Percentiles rank a stretch among this genome's conserved stretches.
phyloP scores from a whole-genome alignment of 2,113 vertebrate genomes.

The Thermophis baileyi region DNA sequence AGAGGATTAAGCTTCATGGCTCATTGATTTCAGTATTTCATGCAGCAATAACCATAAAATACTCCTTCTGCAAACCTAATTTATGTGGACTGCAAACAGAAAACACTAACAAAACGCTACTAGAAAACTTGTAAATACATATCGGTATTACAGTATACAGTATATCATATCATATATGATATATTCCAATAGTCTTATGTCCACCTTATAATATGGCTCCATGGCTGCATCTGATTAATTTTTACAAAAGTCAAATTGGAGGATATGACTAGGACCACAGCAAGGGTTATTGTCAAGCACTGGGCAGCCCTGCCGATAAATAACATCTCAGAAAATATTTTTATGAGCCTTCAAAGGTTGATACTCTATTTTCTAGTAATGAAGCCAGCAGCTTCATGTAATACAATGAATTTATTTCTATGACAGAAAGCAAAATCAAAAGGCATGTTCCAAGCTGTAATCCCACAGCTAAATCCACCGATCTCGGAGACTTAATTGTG shows the following conservation, averaged over 20 bases:
- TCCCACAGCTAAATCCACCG: background rate
- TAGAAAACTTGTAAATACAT: background rate
- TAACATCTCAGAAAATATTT: slow-evolving; percentile 37
- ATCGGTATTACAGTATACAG: background rate
- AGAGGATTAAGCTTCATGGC: background rate
- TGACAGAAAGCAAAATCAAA: background rate
- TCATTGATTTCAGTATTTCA: background rate
- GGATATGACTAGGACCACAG: background rate
- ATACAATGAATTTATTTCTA: background rate
- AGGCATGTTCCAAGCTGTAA: background rate
- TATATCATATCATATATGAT: background rate
- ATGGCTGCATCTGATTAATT: background rate
- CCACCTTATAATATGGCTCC: background rate
- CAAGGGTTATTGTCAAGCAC: background rate
- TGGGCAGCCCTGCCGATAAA: background rate
- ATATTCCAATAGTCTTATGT: background rate
- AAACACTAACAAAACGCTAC: background rate
- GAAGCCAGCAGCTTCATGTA: background rate
- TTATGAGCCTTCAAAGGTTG: slow-evolving; percentile 4
- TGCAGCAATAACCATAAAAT: background rate
- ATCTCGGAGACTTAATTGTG: background rate
- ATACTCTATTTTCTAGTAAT: slow-evolving; percentile 15
- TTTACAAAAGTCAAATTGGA: background rate
- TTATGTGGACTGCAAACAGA: background rate
- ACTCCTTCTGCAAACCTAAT: background rate